Percentiles rank a stretch among this genome's conserved stretches.
Evolutionary conservation across 2,797 vertebrate species (phyloP).

Genomic region (Sebastes itinus): DNA sequence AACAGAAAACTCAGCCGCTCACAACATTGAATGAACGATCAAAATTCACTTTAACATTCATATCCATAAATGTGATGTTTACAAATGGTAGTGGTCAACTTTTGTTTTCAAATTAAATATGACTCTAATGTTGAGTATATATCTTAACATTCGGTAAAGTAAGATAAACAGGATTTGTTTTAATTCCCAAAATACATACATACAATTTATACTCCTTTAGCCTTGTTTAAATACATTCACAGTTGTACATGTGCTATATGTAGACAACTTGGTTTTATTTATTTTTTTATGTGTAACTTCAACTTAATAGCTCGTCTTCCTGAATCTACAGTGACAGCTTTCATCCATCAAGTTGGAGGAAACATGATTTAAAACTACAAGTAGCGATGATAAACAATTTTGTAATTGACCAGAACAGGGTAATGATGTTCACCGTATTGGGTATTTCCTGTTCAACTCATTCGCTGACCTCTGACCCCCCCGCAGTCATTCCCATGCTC

Average conservation of each 20-base stretch:
- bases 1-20: neutral
- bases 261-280: neutral
- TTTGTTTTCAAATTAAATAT: neutral
- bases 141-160: neutral
- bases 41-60: neutral
- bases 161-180: neutral
- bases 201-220: too few species aligned
- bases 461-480: slow-evolving; percentile 54
- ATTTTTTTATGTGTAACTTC: neutral
- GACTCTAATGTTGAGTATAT: neutral
- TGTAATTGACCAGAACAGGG: slow-evolving; percentile 56
- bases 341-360: neutral
- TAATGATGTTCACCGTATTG: slow-evolving; percentile 64
- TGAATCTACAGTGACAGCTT: neutral
- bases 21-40: neutral
- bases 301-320: neutral
- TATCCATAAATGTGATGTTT: neutral
- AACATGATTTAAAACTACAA: slow-evolving; percentile 6
- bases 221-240: neutral
- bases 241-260: neutral
- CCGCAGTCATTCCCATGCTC: slow-evolving; percentile 56
- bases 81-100: neutral
- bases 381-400: slow-evolving; percentile 46
- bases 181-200: neutral
- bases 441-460: slow-evolving; percentile 70